Percentiles rank a stretch among this genome's conserved stretches.
Conservation (phyloP, 2,113 vertebrate genomes). For the Cynocephalus volans region DNA sequence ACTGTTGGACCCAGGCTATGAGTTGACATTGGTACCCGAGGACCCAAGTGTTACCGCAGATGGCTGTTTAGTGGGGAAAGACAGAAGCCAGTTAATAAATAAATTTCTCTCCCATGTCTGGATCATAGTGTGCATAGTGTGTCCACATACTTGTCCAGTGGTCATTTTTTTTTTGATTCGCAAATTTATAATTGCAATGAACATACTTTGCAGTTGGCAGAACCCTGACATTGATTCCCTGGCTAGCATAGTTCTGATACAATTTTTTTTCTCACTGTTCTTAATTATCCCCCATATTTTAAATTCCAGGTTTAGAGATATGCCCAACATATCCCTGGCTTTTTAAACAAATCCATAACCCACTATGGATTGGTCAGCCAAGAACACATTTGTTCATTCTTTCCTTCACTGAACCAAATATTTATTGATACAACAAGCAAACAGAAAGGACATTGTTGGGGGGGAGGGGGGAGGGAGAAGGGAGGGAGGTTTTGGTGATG, state of each 20-base stretch:
- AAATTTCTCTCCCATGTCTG: not conserved
- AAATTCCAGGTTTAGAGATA: constrained; percentile 19
- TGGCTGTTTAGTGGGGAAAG: not conserved
- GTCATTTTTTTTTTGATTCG: not conserved
- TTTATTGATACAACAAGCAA: too few species aligned
- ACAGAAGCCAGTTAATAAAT: not conserved
- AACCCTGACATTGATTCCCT: not conserved
- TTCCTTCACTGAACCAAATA: not conserved
- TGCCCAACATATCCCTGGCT: not conserved
- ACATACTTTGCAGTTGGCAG: not conserved
- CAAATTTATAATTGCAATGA: not conserved
- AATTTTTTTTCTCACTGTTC: not conserved
- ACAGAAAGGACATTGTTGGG: too few species aligned
- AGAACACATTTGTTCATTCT: not conserved
- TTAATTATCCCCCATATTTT: not conserved
- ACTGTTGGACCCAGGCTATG: not conserved
- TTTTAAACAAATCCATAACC: constrained; percentile 27
- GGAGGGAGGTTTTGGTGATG: too few species aligned
- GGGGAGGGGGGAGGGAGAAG: too few species aligned
- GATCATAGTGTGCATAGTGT: not conserved
- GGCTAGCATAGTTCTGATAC: not conserved
- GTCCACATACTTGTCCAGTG: not conserved
- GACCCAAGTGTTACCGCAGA: not conserved
- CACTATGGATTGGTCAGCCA: not conserved
- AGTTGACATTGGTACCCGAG: not conserved